Evolutionary conservation across 64 coral and sea anemone genomes (phyloP).

Genomic region (Acropora tenuis): DNA sequence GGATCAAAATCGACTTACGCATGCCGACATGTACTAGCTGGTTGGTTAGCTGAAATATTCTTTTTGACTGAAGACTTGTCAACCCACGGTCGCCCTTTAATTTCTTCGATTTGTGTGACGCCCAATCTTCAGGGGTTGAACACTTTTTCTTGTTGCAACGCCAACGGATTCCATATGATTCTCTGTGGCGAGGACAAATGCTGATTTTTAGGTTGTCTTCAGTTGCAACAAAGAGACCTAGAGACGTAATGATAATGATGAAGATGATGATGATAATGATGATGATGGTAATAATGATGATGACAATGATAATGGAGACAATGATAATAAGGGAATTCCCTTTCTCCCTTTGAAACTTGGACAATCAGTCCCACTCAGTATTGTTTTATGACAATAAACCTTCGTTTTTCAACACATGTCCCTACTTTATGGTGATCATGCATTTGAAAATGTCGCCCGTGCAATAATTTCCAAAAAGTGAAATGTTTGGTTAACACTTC

Average conservation of each 20-base stretch:
- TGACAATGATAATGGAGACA: not conserved
- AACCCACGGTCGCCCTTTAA: conserved; percentile 66
- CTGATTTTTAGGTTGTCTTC: conserved; percentile 23
- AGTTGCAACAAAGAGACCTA: conserved; percentile 41
- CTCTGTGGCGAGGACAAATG: conserved; percentile 54
- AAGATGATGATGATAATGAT: too few species aligned
- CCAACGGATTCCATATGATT: conserved; percentile 31
- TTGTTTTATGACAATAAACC: not conserved
- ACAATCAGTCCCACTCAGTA: not conserved
- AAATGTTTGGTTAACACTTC: too few species aligned
- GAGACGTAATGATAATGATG: too few species aligned
- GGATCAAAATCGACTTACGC: too few species aligned
- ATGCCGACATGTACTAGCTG: too few species aligned
- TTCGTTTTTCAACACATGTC: not conserved
- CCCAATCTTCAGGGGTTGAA: not conserved
- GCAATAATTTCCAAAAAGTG: too few species aligned
- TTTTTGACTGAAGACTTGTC: conserved; percentile 56
- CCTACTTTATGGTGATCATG: not conserved
- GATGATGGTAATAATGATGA: too few species aligned
- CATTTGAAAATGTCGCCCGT: too few species aligned
- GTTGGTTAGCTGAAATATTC: conserved; percentile 11
- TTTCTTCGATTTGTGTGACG: conserved; percentile 49
- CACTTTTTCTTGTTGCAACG: conserved; percentile 48
- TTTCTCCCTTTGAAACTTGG: not conserved
- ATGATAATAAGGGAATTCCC: not conserved